Evolutionary conservation across 2,888 invertebrate genomes (phyloP).

Genomic region (Girardia tigrina): DNA sequence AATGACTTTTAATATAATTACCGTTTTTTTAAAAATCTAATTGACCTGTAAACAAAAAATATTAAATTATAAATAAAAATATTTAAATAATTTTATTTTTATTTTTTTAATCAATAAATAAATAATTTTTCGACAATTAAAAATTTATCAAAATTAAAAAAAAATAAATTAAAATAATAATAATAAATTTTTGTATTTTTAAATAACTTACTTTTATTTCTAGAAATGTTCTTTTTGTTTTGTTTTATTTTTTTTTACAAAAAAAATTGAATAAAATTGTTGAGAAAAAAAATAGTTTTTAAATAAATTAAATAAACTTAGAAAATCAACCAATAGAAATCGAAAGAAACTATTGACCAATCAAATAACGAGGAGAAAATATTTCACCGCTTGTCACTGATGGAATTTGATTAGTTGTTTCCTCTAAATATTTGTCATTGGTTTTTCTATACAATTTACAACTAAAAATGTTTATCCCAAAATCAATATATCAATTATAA

Average conservation of each 20-base stretch:
- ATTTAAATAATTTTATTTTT: too few relatives aligned
- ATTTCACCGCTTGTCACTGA: constrained; percentile 20
- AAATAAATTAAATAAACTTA: constrained; percentile 17
- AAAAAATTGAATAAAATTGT: background rate
- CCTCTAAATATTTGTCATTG: background rate
- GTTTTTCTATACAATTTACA: background rate
- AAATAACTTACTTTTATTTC: background rate
- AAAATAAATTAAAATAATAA: background rate
- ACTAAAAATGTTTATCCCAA: background rate
- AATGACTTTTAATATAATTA: too few relatives aligned
- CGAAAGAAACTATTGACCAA: too few relatives aligned
- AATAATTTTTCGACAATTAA: too few relatives aligned
- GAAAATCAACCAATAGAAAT: constrained; percentile 17
- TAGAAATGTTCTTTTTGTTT: background rate
- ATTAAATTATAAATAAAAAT: too few relatives aligned
- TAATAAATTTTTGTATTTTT: too few relatives aligned
- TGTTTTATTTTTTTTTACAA: too few relatives aligned
- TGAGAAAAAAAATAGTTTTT: background rate
- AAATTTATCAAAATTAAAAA: background rate
- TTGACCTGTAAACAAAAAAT: too few relatives aligned
- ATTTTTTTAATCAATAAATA: too few relatives aligned
- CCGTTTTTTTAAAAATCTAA: too few relatives aligned
- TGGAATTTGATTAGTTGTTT: background rate
- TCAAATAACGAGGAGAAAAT: too few relatives aligned
- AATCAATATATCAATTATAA: constrained; percentile 2